Conservation (phyloP, 2,113 vertebrate species). For the Cebidichthys violaceus region DNA sequence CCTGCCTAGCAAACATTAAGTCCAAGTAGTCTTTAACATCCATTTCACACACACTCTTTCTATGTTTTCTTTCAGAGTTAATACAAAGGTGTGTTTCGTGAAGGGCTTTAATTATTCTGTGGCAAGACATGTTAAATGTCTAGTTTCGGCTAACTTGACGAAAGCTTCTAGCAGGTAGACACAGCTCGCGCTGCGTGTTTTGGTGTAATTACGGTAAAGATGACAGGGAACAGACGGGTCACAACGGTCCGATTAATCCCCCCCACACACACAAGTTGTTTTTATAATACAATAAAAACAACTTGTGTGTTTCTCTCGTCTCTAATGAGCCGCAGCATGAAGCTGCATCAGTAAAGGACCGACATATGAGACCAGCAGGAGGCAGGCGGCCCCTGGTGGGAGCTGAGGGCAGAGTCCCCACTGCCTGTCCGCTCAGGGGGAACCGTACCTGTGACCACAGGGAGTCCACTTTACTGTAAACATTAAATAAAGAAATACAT, state of each 20-base stretch:
- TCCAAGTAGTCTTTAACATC: background rate
- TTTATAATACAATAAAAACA: no score
- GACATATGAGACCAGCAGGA: conserved; percentile 1
- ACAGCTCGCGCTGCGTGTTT: background rate
- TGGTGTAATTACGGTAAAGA: background rate
- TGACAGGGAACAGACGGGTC: background rate
- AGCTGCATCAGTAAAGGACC: conserved; percentile 15
- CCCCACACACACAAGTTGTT: background rate
- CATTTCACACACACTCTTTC: background rate
- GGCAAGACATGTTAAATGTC: background rate
- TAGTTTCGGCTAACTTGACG: background rate
- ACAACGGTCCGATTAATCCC: background rate
- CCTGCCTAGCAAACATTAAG: no score
- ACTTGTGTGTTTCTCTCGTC: background rate
- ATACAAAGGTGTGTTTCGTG: background rate
- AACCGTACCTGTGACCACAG: background rate
- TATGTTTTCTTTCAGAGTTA: background rate
- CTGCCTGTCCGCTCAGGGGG: no score
- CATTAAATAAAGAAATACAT: no score
- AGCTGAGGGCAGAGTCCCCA: background rate
- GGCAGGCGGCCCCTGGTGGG: conserved; percentile 67
- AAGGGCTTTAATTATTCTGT: background rate
- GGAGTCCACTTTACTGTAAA: conserved; percentile 7
- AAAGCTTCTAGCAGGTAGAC: background rate
- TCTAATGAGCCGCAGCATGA: background rate